Base-by-base conservation (phyloP, 2,888 invertebrate species). In the Cyaniris semiargus region DNA sequence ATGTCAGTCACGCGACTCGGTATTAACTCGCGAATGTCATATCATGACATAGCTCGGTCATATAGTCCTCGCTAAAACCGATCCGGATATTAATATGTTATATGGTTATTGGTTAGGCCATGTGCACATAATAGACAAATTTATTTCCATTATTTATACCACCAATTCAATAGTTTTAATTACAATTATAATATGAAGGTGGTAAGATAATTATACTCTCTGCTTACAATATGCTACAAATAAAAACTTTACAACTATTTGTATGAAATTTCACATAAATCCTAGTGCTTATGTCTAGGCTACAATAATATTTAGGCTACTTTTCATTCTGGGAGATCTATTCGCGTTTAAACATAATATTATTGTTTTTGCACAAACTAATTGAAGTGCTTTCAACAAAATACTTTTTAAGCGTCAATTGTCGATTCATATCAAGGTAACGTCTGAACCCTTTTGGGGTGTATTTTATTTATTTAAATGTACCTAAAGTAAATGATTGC, bases 11-110 rank as follows among this genome's bases (percentile, higher is more conserved):
- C 66, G 66, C 27, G 66, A 66, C 23, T 27, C 23, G 56, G 23
- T 66, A 66, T 66, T 66, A 27, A 66, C 66, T 66, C 15, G 23
- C 27, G 21, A 60, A 66, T 27, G 66, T 66, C 66, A 60, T 60
- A 13, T 60, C 23, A 15, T 66, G 66, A 15, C 66, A 66, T 15
- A 23, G 27, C 27, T 66, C 66, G 10, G 23, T 66, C 66, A 15
- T 6, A 15, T 6, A 15, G 27, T 66, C 66, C 15, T 66, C 1
- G 27, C 27, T 27, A 15, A 66, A 66, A 66, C 15, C 23, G 23
- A 21, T 15, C 23, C 15, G 60, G 60, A 27, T 15, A 27, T 27
- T 27, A n/a, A n/a, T n/a, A 27, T 15, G 13, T 27, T 21, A 18
- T 21, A 4, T 58, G 3, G 27, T n/a, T n/a, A n/a, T n/a, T n/a